Evolutionary conservation across 2,797 vertebrate species (phyloP).

Genomic region (Dipus sagitta): DNA sequence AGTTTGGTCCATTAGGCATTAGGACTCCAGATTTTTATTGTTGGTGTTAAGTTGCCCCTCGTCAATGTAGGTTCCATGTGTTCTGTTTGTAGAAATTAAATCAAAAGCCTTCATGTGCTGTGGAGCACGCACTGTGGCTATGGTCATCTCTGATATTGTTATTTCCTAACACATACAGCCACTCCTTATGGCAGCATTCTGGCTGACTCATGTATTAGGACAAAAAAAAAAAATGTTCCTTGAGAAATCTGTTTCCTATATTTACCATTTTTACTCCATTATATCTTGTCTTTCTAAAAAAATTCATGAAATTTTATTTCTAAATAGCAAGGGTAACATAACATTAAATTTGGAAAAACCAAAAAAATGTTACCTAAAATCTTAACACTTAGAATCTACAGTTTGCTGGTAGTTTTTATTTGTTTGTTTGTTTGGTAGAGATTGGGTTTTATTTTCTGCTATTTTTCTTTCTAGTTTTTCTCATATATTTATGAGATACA

Average conservation of each 20-base stretch:
- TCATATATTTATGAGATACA: conserved; percentile 17
- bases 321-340: neutral
- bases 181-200: neutral
- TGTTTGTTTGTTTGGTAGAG: no score
- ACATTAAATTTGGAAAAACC: conserved; percentile 2
- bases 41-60: neutral
- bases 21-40: neutral
- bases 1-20: neutral
- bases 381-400: neutral
- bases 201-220: neutral
- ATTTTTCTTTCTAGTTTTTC: neutral
- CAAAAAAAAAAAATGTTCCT: neutral
- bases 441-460: neutral
- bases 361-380: conserved; percentile 49
- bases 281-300: conserved; percentile 10
- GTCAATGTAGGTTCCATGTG: neutral
- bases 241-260: conserved; percentile 7
- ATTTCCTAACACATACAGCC: neutral
- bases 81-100: neutral
- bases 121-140: neutral
- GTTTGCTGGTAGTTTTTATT: neutral
- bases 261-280: neutral
- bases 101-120: neutral
- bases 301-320: conserved; percentile 31
- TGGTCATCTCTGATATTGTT: neutral